Conservation (phyloP, 2,888 invertebrate species). For the Agrochola litura region DNA sequence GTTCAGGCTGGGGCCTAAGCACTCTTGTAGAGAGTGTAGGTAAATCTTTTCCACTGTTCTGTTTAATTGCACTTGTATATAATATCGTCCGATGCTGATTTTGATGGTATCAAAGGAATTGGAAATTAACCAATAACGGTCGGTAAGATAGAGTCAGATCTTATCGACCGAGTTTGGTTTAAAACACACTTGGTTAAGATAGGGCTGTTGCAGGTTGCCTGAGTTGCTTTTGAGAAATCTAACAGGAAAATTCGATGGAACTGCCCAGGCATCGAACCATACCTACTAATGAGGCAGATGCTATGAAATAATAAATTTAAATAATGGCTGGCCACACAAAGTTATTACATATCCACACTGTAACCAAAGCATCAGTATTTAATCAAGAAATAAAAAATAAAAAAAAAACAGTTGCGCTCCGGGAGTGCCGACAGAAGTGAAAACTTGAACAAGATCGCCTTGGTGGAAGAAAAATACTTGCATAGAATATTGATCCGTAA, state of each 20-base stretch:
- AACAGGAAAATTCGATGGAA: no score
- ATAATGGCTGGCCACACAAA: neutral
- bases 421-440: no score
- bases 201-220: neutral
- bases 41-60: neutral
- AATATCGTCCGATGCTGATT: constrained; percentile 12
- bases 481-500: no score
- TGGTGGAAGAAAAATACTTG: no score
- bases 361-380: neutral
- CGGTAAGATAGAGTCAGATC: neutral
- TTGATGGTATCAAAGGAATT: constrained; percentile 2
- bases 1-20: neutral
- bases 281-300: neutral
- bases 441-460: no score
- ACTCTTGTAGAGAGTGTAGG: constrained; percentile 8
- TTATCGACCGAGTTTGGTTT: neutral
- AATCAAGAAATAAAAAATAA: neutral
- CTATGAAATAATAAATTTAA: no score
- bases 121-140: constrained; percentile 11
- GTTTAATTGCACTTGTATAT: neutral
- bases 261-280: neutral
- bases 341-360: neutral
- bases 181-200: neutral
- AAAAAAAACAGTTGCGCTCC: no score
- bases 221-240: neutral